Conservation (phyloP, 2,888 invertebrate species). For the Candidula unifasciata region DNA sequence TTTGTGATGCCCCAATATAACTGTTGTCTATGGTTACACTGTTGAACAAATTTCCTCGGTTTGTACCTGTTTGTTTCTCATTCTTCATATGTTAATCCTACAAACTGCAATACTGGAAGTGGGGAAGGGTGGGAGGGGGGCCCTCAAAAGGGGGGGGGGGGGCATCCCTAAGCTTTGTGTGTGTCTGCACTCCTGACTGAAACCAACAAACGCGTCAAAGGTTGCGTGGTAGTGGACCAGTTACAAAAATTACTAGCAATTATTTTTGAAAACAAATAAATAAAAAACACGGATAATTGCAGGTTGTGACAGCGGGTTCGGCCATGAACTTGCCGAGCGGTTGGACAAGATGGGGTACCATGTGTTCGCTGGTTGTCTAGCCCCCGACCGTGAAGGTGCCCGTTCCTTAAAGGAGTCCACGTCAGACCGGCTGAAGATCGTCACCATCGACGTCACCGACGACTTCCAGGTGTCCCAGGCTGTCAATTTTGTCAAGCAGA, state of each 20-base stretch:
- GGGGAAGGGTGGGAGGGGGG: no score
- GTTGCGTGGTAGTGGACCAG: neutral
- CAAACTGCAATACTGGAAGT: no score
- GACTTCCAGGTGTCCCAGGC: slow-evolving; percentile 71
- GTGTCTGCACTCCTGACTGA: no score
- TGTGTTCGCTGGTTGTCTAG: slow-evolving; percentile 73
- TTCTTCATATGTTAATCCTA: no score
- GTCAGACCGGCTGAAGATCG: slow-evolving; percentile 63
- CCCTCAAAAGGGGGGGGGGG: no score
- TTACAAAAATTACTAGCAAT: neutral
- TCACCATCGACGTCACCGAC: slow-evolving; percentile 72
- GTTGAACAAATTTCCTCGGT: no score
- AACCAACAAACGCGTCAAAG: no score
- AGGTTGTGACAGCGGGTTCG: slow-evolving; percentile 75
- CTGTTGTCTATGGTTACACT: no score
- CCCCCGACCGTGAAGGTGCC: slow-evolving; percentile 70
- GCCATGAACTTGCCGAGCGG: slow-evolving; percentile 64
- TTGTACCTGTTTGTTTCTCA: no score
- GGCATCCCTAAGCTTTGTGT: no score
- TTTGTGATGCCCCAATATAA: no score
- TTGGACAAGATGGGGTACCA: slow-evolving; percentile 68
- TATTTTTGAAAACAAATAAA: no score
- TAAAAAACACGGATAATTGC: neutral
- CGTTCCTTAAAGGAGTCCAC: slow-evolving; percentile 59
- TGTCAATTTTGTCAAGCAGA: slow-evolving; percentile 66